Base-by-base conservation (phyloP, 37 sponge, comb jelly and placozoan genomes). In the Diacarnus erythraeanus region DNA sequence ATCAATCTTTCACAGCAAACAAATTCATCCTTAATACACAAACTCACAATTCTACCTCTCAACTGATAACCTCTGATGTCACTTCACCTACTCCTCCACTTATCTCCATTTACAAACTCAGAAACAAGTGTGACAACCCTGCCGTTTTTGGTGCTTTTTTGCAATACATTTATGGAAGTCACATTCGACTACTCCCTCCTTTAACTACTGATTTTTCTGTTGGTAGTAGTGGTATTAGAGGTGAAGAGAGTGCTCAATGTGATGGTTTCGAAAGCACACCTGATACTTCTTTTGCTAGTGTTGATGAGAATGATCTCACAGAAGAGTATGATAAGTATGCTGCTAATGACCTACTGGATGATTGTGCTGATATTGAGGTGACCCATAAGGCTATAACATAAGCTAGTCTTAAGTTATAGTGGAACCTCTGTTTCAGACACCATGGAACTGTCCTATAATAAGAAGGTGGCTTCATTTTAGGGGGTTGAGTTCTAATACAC, bases 271-370 rank as follows among this genome's bases (percentile, higher is more conserved):
- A 76, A 43, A n/a, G 15, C 33, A 78, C 73, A 64, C 73, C 79
- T 5, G 75, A 79, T 40, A 77, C 77, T 10, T 74, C 79, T 2
- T 70, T 73, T 18, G 71, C 78, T 20, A 85, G 77, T 33, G 73
- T 71, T 21, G 83, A 83, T 31, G 77, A 84, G 2, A 59, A 77
- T 57, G 84, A 84, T 57, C 84, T 84, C 42, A 87, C 80, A 64
- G 81, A 56, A 0, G 38, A 77, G 42, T 87, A 87, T 41, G 87
- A 87, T 69, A 34, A 68, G 35, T 87, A 38, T 58, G 57, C 67
- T 42, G 3, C 26, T 10, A 64, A 38, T 44, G 60, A 54, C 35
- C 22, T 33, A 4, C 41, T 4, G 36, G 57, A 73, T 77, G 66
- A 64, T 27, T 25, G 42, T 8, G 42, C 38, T 1, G 39, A 59